These are phyloP conservation scores for Leptinotarsa peninsularis DNA, from an alignment of 2,888 invertebrate genomes.

Conservation along the genomic window DNA sequence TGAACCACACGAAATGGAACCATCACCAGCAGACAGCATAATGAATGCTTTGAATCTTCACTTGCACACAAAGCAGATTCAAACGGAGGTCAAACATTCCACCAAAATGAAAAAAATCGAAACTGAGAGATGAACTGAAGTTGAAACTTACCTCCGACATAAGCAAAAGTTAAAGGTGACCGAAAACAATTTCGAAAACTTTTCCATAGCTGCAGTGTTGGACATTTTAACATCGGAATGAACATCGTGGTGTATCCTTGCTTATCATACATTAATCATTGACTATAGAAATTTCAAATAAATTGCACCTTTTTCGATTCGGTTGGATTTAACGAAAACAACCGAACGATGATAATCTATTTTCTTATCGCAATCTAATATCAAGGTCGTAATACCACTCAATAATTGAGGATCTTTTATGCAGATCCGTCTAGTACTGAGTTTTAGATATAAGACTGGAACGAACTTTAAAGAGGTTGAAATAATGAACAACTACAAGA, in stretches of 20 bases:
- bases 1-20: no score
- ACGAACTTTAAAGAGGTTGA: no score
- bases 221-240: background rate
- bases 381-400: background rate
- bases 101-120: background rate
- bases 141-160: conserved; percentile 2
- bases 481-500: background rate
- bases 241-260: background rate
- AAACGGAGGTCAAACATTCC: no score
- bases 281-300: conserved; percentile 14
- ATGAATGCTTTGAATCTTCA: no score
- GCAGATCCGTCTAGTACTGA: background rate
- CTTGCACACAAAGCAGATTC: no score
- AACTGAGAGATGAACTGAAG: background rate
- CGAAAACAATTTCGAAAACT: conserved; percentile 5
- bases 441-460: no score
- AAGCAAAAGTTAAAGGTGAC: background rate
- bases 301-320: conserved; percentile 14
- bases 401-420: background rate
- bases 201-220: background rate
- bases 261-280: conserved; percentile 11
- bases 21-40: no score
- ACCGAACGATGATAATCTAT: background rate
- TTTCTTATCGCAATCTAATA: background rate
- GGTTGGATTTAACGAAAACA: conserved; percentile 1